Base-by-base conservation (phyloP, 2,888 invertebrate species). In the Pyrocoelia pectoralis region DNA sequence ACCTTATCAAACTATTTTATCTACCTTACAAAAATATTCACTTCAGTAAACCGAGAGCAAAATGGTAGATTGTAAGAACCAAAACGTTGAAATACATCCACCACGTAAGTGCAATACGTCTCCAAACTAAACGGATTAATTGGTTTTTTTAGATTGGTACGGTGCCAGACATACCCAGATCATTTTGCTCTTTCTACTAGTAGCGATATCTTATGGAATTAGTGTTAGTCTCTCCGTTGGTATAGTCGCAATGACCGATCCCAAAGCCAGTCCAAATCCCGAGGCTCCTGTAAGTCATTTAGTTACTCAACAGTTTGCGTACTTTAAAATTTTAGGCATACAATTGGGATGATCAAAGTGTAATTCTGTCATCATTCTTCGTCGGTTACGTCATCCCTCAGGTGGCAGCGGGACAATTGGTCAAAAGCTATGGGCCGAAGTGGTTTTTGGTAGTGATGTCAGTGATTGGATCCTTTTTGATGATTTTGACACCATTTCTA, bases 341-440 rank as follows among this genome's bases (percentile, higher is more conserved):
- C 74, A 66, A 83, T 1, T 88, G 88, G 88, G 72, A 76, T 75
- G 2, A 82, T 83, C 2, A 65, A 61, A 70, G 68, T 24, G 70
- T 86, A 54, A 84, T 91, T 38, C 80, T 90, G 12, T 90, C 90
- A n/a, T 88, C 91, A 0, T 92, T 91, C 77, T 91, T 90, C 77
- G 90, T 90, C 89, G 92, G 92, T 0, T 92, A 92, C 75, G 84
- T 89, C 1, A 68, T 88, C 2, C 86, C 88, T 18, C 92, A 92
- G 78, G 79, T 91, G 0, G 88, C 89, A 0, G 86, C 87, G 0
- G 89, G 90, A 0, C 82, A 88, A 63, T 77, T 94, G 48, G 89
- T 91, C 0, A 88, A 88, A 69, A 83, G 82, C 1, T 87, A 88
- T 76, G 94, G 94, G 0, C 90, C 91, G 0, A 90, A 90, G 74